Conservation (phyloP, 2,888 invertebrate species). For the Macrophya annulata region DNA sequence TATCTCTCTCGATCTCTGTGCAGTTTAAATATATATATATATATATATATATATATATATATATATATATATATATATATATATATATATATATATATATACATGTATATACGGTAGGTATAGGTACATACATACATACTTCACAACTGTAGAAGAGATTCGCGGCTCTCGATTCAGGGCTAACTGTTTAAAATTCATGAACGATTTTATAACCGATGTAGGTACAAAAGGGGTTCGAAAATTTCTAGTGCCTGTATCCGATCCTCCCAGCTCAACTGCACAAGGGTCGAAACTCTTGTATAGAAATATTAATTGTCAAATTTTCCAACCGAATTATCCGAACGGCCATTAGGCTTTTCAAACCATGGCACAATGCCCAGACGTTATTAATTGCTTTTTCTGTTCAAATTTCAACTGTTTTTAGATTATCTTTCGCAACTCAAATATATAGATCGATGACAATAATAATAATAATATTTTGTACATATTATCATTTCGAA, state of each 20-base stretch:
- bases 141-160: slow-evolving; percentile 42
- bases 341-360: slow-evolving; percentile 45
- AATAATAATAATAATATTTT: not conserved
- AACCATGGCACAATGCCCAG: slow-evolving; percentile 35
- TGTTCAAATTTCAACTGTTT: slow-evolving; percentile 38
- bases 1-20: slow-evolving; percentile 48
- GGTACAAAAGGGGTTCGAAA: slow-evolving; percentile 49
- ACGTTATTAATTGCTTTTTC: slow-evolving; percentile 49
- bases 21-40: too few relatives aligned
- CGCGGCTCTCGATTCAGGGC: slow-evolving; percentile 70
- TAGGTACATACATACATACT: too few relatives aligned
- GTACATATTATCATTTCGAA: not conserved
- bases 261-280: slow-evolving; percentile 13
- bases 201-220: slow-evolving; percentile 72
- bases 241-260: slow-evolving; percentile 38
- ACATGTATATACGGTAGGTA: too few relatives aligned
- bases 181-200: slow-evolving; percentile 79
- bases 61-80: too few relatives aligned
- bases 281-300: slow-evolving; percentile 51
- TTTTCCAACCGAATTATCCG: slow-evolving; percentile 70
- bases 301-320: slow-evolving; percentile 76
- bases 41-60: too few relatives aligned
- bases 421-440: not conserved
- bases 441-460: not conserved
- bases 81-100: too few relatives aligned